phyloP scores from a whole-genome alignment of 2,797 vertebrate species.

The Octomys mimax region DNA sequence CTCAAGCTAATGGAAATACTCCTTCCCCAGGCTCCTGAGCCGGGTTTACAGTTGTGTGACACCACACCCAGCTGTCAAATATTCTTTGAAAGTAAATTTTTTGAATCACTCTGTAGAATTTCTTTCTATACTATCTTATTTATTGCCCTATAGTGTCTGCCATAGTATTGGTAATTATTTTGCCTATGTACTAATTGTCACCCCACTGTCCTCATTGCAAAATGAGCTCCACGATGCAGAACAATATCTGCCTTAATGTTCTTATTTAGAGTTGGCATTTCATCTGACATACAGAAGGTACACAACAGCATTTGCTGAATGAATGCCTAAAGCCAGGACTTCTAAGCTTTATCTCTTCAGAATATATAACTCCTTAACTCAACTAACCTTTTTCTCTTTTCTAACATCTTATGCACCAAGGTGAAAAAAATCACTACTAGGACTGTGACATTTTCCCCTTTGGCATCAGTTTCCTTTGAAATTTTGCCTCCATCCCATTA shows the following conservation, averaged over 20 bases:
- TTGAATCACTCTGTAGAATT: background rate
- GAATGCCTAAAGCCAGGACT: constrained; percentile 16
- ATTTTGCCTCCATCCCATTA: background rate
- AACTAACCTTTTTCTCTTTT: constrained; percentile 18
- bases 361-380: background rate
- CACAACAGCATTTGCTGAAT: background rate
- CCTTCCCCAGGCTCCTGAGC: background rate
- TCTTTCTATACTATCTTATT: background rate
- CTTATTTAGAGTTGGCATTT: background rate
- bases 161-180: constrained; percentile 37
- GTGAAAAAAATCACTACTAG: background rate
- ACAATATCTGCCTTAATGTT: background rate
- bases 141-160: background rate
- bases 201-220: background rate
- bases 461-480: constrained; percentile 9
- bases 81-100: background rate
- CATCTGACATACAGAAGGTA: background rate
- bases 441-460: background rate
- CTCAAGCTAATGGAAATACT: background rate
- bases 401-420: background rate
- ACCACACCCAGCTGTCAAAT: background rate
- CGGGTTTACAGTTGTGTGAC: background rate
- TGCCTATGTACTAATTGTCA: constrained; percentile 5
- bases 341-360: background rate
- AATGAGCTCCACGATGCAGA: background rate